These are phyloP conservation scores for Dicroscelio sp. DNA, from an alignment of 2,888 invertebrate species.

Conservation along the genomic window DNA sequence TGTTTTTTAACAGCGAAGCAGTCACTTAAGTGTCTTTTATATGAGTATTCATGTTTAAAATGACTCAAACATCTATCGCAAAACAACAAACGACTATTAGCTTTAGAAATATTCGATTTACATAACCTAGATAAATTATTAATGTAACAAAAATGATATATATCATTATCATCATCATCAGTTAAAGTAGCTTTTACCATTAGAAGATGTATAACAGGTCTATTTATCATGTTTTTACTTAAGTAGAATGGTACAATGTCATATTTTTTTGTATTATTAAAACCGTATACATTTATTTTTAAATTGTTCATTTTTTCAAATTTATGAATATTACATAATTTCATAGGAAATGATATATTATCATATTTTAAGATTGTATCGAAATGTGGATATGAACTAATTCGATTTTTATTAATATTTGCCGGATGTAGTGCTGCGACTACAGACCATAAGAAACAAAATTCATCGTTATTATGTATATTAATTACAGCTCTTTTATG, in stretches of 20 bases:
- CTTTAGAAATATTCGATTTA: constrained; percentile 13
- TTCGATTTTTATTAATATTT: constrained; percentile 11
- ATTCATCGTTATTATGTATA: constrained; percentile 81
- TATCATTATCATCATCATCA: constrained; percentile 37
- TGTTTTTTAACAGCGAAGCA: background rate
- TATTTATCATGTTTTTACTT: background rate
- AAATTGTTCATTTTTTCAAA: constrained; percentile 81
- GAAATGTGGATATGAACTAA: constrained; percentile 71
- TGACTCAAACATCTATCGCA: constrained; percentile 25
- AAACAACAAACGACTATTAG: background rate
- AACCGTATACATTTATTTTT: constrained; percentile 81
- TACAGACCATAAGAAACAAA: constrained; percentile 80
- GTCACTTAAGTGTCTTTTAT: background rate
- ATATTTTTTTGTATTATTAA: constrained; percentile 44
- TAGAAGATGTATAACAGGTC: background rate
- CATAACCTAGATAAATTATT: constrained; percentile 26
- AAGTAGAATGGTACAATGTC: background rate
- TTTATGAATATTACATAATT: constrained; percentile 65
- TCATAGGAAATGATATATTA: constrained; percentile 77
- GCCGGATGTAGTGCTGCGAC: constrained; percentile 75
- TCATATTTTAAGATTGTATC: constrained; percentile 53
- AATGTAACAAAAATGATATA: too few species aligned
- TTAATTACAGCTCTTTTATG: constrained; percentile 81
- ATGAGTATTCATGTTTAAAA: constrained; percentile 38
- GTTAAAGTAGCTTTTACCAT: background rate